Conservation (phyloP, 92 coral and sea anemone genomes). For the Epizoanthus ramosus region DNA sequence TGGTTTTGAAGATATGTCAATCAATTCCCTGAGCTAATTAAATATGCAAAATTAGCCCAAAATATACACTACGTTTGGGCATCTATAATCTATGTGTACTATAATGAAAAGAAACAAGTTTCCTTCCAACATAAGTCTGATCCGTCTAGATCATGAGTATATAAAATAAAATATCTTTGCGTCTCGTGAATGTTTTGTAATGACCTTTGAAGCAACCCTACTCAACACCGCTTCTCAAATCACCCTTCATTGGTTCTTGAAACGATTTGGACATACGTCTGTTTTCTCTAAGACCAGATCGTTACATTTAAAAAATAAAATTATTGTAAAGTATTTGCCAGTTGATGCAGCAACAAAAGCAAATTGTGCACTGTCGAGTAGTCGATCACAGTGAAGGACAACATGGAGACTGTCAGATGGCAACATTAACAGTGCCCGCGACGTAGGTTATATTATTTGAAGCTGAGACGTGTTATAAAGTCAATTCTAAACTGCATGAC, state of each 20-base stretch:
- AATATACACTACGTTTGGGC: no score
- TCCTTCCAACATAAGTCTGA: no score
- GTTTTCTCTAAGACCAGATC: neutral
- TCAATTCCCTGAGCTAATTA: no score
- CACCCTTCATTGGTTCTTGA: conserved; percentile 9
- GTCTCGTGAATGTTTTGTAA: no score
- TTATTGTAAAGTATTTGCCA: conserved; percentile 8
- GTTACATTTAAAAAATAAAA: conserved; percentile 4
- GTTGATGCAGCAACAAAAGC: conserved; percentile 17
- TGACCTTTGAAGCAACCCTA: no score
- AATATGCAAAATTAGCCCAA: no score
- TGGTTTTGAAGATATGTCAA: no score
- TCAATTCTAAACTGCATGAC: neutral
- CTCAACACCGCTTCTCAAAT: neutral
- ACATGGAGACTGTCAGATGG: neutral
- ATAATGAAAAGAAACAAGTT: no score
- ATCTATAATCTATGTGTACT: no score
- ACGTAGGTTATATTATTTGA: neutral
- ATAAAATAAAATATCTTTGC: no score
- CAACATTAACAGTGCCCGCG: neutral
- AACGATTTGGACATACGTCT: conserved; percentile 6
- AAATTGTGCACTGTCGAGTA: neutral
- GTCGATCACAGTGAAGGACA: neutral
- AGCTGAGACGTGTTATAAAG: neutral
- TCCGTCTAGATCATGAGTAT: no score